Evolutionary conservation across 2,888 invertebrate genomes (phyloP).

Genomic region (Stramonita haemastoma): DNA sequence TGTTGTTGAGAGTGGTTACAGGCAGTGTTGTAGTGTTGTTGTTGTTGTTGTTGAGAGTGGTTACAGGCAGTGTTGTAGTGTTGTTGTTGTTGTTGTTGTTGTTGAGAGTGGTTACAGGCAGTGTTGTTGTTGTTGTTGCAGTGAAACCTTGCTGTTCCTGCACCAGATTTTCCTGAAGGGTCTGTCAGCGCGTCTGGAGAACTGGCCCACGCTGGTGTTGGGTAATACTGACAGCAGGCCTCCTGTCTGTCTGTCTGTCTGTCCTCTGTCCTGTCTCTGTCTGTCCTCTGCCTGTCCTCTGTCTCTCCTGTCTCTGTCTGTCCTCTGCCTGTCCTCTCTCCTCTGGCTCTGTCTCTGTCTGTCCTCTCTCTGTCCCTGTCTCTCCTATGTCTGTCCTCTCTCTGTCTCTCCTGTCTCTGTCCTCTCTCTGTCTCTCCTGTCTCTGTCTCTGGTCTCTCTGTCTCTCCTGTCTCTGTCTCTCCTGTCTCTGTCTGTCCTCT

Average conservation of each 20-base stretch:
- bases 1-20: constrained; percentile 39
- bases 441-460: no score
- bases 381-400: not conserved
- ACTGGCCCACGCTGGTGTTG: constrained; percentile 94
- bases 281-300: not conserved
- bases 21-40: not conserved
- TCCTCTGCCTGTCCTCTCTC: not conserved
- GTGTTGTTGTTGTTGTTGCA: constrained; percentile 57
- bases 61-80: not conserved
- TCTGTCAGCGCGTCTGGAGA: constrained; percentile 92
- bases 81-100: not conserved
- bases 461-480: not conserved
- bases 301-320: not conserved
- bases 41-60: no score
- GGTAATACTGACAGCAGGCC: constrained; percentile 80
- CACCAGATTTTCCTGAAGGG: constrained; percentile 97
- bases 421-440: no score
- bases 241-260: not conserved
- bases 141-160: constrained; percentile 92
- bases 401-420: not conserved
- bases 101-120: not conserved
- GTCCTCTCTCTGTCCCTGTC: not conserved
- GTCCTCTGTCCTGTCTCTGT: not conserved
- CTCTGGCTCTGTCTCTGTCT: not conserved
- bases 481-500: not conserved